Base-by-base conservation (phyloP, 1,140 invertebrate species). In the Anoplolepis gracilipes region DNA sequence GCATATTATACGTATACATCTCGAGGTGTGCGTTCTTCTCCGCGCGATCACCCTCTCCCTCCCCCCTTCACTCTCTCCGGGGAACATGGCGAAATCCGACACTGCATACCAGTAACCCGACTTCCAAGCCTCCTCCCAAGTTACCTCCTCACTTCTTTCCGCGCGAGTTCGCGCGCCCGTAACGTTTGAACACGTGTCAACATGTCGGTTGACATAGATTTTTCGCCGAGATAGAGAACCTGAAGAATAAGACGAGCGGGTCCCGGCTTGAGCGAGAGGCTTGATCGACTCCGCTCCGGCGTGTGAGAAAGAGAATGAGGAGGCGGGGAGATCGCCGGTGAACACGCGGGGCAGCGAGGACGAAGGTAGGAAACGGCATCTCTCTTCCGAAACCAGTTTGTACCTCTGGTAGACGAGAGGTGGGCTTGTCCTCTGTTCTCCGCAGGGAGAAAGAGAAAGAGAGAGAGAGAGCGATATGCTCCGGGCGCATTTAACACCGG, bases 141-240 rank as follows among this genome's bases (percentile, higher is more conserved):
- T 64, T 64, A 76, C 49, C 76, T 72, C 36, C 61, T 53, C 76
- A 11, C 22, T 25, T 61, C 85, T 87, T 87, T 76, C 75, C 69
- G 76, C 67, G 82, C 69, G 86, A 57, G 86, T 61, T 76, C 84
- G 88, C 84, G 76, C 77, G 49, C 42, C 13, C 69, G 57, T 84
- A 75, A 91, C 86, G 86, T 92, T 89, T 85, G 81, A 93, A 93
- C 92, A 93, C 90, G 92, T 93, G 92, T 93, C 92, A 93, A 92
- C 92, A 93, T 92, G 92, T 90, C 88, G 88, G 90, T 90, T 91
- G 92, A 93, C 92, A 93, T 92, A 93, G 92, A 93, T 93, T 92
- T 93, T 93, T 92, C 92, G 89, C 62, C 86, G 81, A 92, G 92
- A 93, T 93, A 93, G 89, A 90, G 78, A 90, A 39, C 84, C 59